Percentiles rank a stretch among this genome's conserved stretches.
These are phyloP conservation scores for Drosophila insularis DNA, from an alignment of 1,140 invertebrate genomes.

Conservation along the genomic window DNA sequence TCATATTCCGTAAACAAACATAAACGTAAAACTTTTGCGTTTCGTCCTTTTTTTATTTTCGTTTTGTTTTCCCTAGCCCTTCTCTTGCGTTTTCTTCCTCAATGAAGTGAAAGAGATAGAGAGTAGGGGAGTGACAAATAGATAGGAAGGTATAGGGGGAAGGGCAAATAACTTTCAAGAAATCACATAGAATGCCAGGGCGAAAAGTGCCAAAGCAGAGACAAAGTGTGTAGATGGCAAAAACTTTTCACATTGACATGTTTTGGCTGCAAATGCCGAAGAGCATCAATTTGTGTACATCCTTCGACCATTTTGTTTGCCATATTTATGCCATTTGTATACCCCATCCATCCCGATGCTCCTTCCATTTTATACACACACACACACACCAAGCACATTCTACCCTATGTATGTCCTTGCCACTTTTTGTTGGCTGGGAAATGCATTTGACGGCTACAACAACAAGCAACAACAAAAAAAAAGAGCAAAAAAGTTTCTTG, in stretches of 20 bases:
- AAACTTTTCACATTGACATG: conserved; percentile 77
- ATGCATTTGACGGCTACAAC: conserved; percentile 64
- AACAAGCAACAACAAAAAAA: background rate
- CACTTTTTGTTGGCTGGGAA: conserved; percentile 44
- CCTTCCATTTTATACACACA: background rate
- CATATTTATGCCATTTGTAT: conserved; percentile 74
- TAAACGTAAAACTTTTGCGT: conserved; percentile 61
- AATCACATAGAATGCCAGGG: conserved; percentile 34
- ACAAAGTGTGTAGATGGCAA: conserved; percentile 47
- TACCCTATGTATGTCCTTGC: background rate
- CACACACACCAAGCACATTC: background rate
- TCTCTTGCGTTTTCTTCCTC: conserved; percentile 1
- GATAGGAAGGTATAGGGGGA: too few relatives aligned
- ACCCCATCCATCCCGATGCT: background rate
- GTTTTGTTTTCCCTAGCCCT: background rate
- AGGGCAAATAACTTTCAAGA: conserved; percentile 40
- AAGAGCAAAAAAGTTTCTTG: conserved; percentile 68
- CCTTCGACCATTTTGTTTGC: conserved; percentile 70
- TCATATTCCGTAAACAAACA: conserved; percentile 75
- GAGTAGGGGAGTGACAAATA: background rate
- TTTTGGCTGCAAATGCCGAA: conserved; percentile 39
- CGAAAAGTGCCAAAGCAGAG: conserved; percentile 32
- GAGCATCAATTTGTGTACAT: conserved; percentile 58
- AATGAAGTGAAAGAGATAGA: conserved; percentile 29
- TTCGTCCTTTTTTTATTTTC: background rate